phyloP scores from a whole-genome alignment of 2,113 vertebrate genomes.

The Datnioides undecimradiatus region DNA sequence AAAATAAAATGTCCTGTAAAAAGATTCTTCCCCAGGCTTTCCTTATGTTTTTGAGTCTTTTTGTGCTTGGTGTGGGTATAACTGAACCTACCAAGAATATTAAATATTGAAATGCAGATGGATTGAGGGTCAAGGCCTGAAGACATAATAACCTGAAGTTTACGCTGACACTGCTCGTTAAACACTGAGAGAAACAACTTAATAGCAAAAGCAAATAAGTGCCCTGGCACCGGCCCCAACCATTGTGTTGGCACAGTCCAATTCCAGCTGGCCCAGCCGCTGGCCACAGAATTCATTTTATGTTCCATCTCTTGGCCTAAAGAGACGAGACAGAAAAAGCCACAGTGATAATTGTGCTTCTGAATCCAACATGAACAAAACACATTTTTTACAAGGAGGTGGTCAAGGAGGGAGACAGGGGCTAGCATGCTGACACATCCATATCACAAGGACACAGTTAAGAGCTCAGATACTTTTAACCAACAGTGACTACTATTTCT shows the following conservation, averaged over 20 bases:
- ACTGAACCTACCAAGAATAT: background rate
- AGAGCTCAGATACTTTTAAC: constrained; percentile 15
- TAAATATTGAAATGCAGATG: background rate
- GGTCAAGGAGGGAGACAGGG: background rate
- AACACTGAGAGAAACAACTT: constrained; percentile 63
- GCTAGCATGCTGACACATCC: constrained; percentile 29
- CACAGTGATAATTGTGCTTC: constrained; percentile 59
- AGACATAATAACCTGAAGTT: constrained; percentile 22
- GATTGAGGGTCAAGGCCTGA: background rate
- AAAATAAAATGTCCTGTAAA: background rate
- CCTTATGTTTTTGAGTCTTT: background rate
- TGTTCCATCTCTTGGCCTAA: constrained; percentile 69
- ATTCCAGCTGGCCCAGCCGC: constrained; percentile 54
- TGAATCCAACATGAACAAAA: constrained; percentile 69
- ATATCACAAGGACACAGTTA: background rate
- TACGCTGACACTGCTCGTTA: constrained; percentile 51
- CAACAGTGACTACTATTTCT: constrained; percentile 8
- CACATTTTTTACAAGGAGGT: constrained; percentile 61
- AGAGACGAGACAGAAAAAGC: constrained; percentile 62
- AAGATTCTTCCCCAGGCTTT: background rate
- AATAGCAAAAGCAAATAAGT: constrained; percentile 55
- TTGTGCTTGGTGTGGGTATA: background rate
- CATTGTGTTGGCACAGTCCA: constrained; percentile 64
- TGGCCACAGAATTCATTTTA: constrained; percentile 75
- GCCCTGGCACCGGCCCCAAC: constrained; percentile 44